Base-by-base conservation (phyloP, 2,113 vertebrate species). In the Fukomys damarensis region DNA sequence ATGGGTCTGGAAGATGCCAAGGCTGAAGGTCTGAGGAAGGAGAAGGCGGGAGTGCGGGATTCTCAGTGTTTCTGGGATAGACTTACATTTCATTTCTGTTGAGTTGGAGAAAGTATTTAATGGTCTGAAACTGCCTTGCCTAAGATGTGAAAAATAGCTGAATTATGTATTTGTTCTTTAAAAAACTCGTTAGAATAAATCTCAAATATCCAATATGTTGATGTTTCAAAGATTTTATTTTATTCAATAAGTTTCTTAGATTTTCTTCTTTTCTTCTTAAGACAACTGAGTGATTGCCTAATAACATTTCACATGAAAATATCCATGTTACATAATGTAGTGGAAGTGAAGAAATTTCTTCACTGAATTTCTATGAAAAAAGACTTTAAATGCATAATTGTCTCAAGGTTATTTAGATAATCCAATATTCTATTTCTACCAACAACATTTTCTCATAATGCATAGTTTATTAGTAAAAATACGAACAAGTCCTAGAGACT, bases 401-500 rank as follows among this genome's bases (percentile, higher is more conserved):
- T 77, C 13, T 93, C n/a, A 92, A 89, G 35, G 10, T 88, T 82
- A 19, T 70, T 94, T 88, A 95, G 74, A 63, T 90, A 91, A 94
- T 77, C 61, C 24, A 93, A 19, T 88, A 97, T 68, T 95, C 2
- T 19, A 87, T 91, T 84, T 86, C 11, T 81, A 70, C 14, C 4
- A 81, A 87, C 20, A 65, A n/a, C 87, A 88, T 87, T 90, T 96
- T 96, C 84, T 87, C 17, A 92, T 32, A 76, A 14, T 52, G 8
- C 20, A 19, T 41, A 92, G 82, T 76, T 93, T 72, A 87, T 87
- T 95, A 95, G 54, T 86, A 54, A 95, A 97, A 95, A 66, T 79
- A 28, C 20, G 80, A 96, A 82, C 24, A 79, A 94, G 46, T 74
- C 10, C 24, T 84, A 56, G 4, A 63, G 38, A 82, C 43, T 82